Base-by-base conservation (phyloP, 2,113 vertebrate species). In the Raphicerus campestris region DNA sequence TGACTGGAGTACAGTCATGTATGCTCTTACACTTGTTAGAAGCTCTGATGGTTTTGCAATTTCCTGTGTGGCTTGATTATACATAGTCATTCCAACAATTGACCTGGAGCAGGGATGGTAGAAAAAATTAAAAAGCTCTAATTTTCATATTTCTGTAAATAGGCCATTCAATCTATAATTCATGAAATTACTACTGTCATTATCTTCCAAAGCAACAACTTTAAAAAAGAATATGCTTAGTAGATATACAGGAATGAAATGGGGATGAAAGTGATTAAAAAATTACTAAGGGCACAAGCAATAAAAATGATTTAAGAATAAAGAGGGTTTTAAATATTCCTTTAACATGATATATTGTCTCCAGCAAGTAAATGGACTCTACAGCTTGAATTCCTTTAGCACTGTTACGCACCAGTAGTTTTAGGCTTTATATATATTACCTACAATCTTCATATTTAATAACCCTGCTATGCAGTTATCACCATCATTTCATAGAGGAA, bases 21-120 rank as follows among this genome's bases (percentile, higher is more conserved):
- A 99, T 84, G 99, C 99, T 96, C 99, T 99, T 42, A 99, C 99
- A 49, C 99, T 99, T 96, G 99, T 99, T 98, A 99, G 98, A 97
- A 99, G 99, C 98, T 99, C 99, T 1, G 99, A 99, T 90, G 99
- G 99, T 98, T 99, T 99, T 98, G 99, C 99, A 93, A 99, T 99
- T 98, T 99, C 99, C 98, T 99, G 99, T 13, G 99, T 99, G 85
- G 99, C 99, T 99, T 99, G 99, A 99, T 99, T 99, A 98, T 99
- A 99, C 99, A 99, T 99, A 35, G 99, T 99, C 99, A 99, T 99
- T 42, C 99, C 99, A 97, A 99, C 99, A 97, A 99, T 99, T 83
- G 99, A 99, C 98, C 99, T 99, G 95, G 94, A 22, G 7, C 0
- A 0, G 42, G 93, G 24, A 10, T 2, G 8, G 51, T 92, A 77